Evolutionary conservation across 2,797 vertebrate genomes (phyloP).

Genomic region (Poliocrania exsul): DNA sequence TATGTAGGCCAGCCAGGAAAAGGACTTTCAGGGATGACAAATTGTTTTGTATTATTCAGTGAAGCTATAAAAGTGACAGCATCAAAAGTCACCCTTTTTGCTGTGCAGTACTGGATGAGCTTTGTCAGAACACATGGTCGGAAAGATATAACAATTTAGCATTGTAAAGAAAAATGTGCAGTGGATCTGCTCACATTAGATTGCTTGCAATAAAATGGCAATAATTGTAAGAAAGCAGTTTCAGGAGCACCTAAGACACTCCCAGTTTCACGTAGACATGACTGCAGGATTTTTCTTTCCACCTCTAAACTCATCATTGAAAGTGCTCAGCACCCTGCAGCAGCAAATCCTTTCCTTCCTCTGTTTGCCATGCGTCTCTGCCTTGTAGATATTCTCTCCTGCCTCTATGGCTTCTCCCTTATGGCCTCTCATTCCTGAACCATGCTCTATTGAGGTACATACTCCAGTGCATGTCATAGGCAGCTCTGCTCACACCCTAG

Average conservation of each 20-base stretch:
- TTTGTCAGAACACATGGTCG: background rate
- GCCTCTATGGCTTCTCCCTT: background rate
- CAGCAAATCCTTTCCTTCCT: background rate
- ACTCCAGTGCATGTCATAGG: background rate
- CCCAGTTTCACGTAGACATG: background rate
- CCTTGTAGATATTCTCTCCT: background rate
- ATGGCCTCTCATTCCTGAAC: background rate
- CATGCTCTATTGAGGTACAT: fast-evolving
- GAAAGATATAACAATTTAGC: background rate
- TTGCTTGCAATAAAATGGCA: background rate
- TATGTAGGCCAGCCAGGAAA: background rate
- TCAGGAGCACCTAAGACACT: background rate
- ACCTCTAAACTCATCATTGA: background rate
- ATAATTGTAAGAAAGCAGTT: background rate
- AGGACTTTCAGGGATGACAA: background rate
- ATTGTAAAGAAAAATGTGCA: background rate
- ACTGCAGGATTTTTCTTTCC: background rate
- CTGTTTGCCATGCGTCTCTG: background rate
- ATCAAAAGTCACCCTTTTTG: background rate
- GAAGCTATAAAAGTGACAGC: background rate
- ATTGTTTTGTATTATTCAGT: background rate
- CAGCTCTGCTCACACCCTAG: background rate
- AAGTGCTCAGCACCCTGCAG: background rate
- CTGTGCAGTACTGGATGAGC: background rate
- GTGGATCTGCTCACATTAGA: background rate